Conservation (phyloP, 2,888 invertebrate species). For the Spodoptera littoralis region DNA sequence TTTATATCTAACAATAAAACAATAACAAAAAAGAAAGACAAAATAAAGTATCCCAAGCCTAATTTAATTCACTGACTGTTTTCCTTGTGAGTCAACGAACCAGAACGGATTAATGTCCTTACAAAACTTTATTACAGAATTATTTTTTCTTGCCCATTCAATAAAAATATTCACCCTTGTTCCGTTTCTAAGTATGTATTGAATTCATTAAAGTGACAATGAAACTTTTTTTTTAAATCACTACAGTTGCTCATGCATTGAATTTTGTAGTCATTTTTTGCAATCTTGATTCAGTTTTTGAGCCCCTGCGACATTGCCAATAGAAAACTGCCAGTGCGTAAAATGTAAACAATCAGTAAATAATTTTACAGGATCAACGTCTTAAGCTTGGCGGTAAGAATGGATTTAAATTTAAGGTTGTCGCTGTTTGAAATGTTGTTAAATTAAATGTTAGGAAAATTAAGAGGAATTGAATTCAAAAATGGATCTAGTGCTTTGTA, state of each 20-base stretch:
- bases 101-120: conserved; percentile 42
- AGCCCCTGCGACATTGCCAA: conserved; percentile 55
- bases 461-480: neutral
- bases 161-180: conserved; percentile 44
- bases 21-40: conserved; percentile 12
- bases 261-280: conserved; percentile 48
- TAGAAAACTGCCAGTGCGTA: conserved; percentile 71
- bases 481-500: neutral
- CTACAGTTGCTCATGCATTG: conserved; percentile 32
- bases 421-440: neutral
- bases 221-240: conserved; percentile 45
- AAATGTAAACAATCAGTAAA: conserved; percentile 71
- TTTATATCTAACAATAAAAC: conserved; percentile 6
- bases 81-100: conserved; percentile 32
- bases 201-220: conserved; percentile 46
- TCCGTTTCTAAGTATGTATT: conserved; percentile 21
- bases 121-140: conserved; percentile 31
- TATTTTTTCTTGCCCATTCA: conserved; percentile 31
- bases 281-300: conserved; percentile 53
- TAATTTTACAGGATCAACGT: conserved; percentile 57
- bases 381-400: conserved; percentile 57
- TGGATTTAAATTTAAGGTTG: conserved; percentile 24
- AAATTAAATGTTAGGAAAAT: neutral
- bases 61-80: conserved; percentile 38
- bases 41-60: conserved; percentile 30